Conservation (phyloP, 1,140 invertebrate genomes). For the Drosophila jambulina region DNA sequence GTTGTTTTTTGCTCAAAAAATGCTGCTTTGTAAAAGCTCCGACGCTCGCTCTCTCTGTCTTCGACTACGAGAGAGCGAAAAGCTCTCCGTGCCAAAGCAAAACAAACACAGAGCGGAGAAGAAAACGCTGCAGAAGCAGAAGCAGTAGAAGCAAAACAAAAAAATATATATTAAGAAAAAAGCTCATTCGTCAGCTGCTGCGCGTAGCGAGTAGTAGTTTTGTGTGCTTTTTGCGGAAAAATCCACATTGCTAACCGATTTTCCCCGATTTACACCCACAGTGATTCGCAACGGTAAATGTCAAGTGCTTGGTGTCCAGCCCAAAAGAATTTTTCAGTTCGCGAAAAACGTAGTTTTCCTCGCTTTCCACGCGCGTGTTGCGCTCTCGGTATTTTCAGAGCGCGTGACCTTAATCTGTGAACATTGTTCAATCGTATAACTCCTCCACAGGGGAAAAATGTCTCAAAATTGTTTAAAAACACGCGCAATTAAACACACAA, state of each 20-base stretch:
- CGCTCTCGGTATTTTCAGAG: slow-evolving; percentile 1
- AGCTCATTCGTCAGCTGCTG: slow-evolving; percentile 80
- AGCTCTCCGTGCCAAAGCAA: slow-evolving; percentile 26
- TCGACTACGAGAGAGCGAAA: neutral
- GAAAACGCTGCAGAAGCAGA: slow-evolving; percentile 33
- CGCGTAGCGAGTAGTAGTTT: slow-evolving; percentile 74
- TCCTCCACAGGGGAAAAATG: neutral
- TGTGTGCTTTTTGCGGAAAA: slow-evolving; percentile 75
- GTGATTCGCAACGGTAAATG: slow-evolving; percentile 51
- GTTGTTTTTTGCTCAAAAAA: slow-evolving; percentile 32
- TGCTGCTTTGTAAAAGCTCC: slow-evolving; percentile 17
- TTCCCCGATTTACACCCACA: slow-evolving; percentile 32
- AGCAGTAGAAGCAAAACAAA: slow-evolving; percentile 43
- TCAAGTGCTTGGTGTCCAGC: slow-evolving; percentile 17
- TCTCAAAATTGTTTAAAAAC: slow-evolving; percentile 29
- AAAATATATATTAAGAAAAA: slow-evolving; percentile 63
- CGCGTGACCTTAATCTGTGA: slow-evolving; percentile 39
- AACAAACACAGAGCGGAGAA: slow-evolving; percentile 31
- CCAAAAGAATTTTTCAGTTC: slow-evolving; percentile 20
- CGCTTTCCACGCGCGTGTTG: slow-evolving; percentile 17
- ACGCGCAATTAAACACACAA: slow-evolving; percentile 67
- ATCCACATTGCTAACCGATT: slow-evolving; percentile 43
- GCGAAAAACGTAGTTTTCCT: slow-evolving; percentile 4
- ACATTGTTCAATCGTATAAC: slow-evolving; percentile 4
- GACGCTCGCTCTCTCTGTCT: neutral